These are phyloP conservation scores for Anastatus disparis DNA, from an alignment of 1,140 invertebrate species.

Conservation along the genomic window DNA sequence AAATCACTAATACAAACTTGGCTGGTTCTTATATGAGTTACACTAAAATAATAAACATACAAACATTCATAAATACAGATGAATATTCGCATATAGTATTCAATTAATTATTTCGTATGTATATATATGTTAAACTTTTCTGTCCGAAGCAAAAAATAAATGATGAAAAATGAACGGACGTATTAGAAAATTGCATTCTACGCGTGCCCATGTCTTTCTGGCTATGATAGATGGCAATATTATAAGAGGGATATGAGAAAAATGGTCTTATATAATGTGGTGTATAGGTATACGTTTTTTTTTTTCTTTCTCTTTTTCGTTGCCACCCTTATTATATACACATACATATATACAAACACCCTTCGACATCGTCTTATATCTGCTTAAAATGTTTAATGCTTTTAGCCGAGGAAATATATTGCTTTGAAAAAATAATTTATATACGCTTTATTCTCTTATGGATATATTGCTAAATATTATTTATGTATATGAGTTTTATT, in stretches of 20 bases:
- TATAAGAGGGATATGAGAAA: background rate
- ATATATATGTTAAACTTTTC: background rate
- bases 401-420: conserved; percentile 7
- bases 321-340: background rate
- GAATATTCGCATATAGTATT: background rate
- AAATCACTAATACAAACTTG: too few relatives aligned
- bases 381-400: background rate
- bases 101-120: background rate
- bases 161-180: conserved; percentile 38
- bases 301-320: too few relatives aligned
- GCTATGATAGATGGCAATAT: conserved; percentile 25
- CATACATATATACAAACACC: background rate
- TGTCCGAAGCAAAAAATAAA: conserved; percentile 6
- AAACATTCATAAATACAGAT: too few relatives aligned
- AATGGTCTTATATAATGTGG: too few relatives aligned
- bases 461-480: too few relatives aligned
- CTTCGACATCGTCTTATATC: background rate
- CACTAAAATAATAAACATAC: too few relatives aligned
- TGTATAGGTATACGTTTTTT: too few relatives aligned
- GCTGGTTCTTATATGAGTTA: too few relatives aligned
- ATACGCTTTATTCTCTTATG: too few relatives aligned
- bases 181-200: conserved; percentile 39
- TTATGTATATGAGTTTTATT: too few relatives aligned
- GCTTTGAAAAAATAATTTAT: too few relatives aligned
- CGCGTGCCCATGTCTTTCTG: too few relatives aligned